Evolutionary conservation across 2,113 vertebrate genomes (phyloP).

Genomic region (Entomyzon cyanotis): DNA sequence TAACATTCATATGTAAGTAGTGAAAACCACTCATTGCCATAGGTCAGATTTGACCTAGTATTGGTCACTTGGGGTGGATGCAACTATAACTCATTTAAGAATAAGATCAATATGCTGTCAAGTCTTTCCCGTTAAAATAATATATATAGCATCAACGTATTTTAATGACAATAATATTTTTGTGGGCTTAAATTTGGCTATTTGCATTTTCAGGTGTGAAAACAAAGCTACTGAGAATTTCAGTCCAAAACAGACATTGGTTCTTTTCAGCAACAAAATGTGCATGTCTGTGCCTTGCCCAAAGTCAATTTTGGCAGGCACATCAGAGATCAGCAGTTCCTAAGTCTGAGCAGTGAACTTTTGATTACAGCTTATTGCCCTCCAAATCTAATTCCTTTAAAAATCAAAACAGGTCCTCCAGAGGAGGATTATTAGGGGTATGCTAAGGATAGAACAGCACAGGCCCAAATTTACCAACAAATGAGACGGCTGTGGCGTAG

Average conservation of each 20-base stretch:
- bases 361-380: neutral
- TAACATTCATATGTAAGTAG: neutral
- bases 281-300: neutral
- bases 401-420: neutral
- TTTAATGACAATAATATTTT: neutral
- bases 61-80: neutral
- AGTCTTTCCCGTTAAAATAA: neutral
- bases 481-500: neutral
- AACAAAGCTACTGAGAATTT: neutral
- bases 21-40: neutral
- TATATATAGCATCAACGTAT: neutral
- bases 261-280: neutral
- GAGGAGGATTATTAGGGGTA: neutral
- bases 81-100: neutral
- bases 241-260: neutral
- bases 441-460: conserved; percentile 18
- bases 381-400: conserved; percentile 8
- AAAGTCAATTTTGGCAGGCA: neutral
- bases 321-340: neutral
- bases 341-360: neutral
- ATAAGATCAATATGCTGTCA: neutral
- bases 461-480: neutral
- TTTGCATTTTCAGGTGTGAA: neutral
- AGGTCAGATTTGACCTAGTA: neutral
- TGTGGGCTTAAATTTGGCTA: neutral